Percentiles rank a stretch among this genome's conserved stretches.
These are phyloP conservation scores for Diadophis punctatus DNA, from an alignment of 2,113 vertebrate genomes.

Conservation along the genomic window DNA sequence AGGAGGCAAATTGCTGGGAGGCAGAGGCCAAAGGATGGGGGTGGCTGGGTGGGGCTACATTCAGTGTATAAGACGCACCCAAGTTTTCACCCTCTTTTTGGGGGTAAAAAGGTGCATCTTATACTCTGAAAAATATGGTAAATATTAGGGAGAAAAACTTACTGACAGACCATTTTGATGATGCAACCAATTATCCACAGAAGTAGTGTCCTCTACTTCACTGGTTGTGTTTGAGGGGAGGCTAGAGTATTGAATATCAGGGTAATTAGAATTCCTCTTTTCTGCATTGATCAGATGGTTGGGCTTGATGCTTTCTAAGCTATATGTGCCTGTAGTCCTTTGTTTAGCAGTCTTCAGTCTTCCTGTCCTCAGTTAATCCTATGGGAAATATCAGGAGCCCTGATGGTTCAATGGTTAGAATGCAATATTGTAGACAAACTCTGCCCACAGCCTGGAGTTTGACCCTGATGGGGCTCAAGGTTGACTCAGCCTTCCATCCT, in stretches of 20 bases:
- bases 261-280: background rate
- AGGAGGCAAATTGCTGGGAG: too few species aligned
- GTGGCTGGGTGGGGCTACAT: too few species aligned
- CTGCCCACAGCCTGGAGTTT: background rate
- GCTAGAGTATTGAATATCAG: background rate
- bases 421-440: background rate
- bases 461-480: background rate
- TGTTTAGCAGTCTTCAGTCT: background rate
- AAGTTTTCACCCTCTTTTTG: too few species aligned
- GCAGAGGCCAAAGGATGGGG: too few species aligned
- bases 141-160: background rate
- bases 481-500: background rate
- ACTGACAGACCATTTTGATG: background rate
- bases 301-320: background rate
- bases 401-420: background rate
- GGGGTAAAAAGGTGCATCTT: too few species aligned
- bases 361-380: background rate
- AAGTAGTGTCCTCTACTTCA: background rate
- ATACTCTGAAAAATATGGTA: too few species aligned
- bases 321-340: background rate
- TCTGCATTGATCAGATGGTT: background rate
- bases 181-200: background rate
- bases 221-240: background rate
- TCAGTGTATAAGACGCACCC: too few species aligned
- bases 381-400: background rate